A percentile compares a stretch with the other conserved stretches of the same genome.
phyloP scores from a whole-genome alignment of 1,140 invertebrate genomes.

The Whitmania pigra region DNA sequence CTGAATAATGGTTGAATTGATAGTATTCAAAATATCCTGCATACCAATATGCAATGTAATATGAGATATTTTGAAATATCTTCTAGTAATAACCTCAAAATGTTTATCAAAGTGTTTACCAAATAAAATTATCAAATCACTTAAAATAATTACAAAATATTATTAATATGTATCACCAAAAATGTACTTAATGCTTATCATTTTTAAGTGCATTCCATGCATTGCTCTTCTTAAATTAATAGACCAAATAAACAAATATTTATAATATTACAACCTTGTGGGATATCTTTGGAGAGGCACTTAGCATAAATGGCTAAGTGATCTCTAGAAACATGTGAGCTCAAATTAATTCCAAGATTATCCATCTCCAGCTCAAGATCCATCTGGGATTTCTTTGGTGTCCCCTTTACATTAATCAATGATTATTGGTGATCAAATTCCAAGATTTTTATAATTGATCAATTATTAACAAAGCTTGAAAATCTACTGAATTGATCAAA shows the following conservation, averaged over 20 bases:
- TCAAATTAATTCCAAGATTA: slow-evolving; percentile 95
- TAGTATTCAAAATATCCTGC: too few relatives aligned
- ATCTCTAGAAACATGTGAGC: slow-evolving; percentile 91
- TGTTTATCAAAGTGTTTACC: background rate
- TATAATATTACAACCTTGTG: slow-evolving; percentile 44
- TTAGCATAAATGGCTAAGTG: slow-evolving; percentile 99
- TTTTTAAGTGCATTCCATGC: background rate
- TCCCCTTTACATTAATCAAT: slow-evolving; percentile 53
- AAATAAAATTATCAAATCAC: background rate
- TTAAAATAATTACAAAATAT: background rate
- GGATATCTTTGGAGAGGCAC: slow-evolving; percentile 80
- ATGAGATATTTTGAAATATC: too few relatives aligned
- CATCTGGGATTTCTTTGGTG: slow-evolving; percentile 78
- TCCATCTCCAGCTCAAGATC: slow-evolving; percentile 94
- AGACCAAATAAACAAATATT: slow-evolving; percentile 12
- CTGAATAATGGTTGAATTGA: too few relatives aligned
- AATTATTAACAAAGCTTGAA: too few relatives aligned
- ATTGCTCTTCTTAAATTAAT: background rate
- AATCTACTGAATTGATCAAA: background rate
- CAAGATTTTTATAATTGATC: too few relatives aligned
- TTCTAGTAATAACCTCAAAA: too few relatives aligned
- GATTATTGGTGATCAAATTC: too few relatives aligned
- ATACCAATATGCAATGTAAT: too few relatives aligned
- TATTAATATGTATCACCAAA: background rate
- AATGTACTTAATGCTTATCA: background rate